Evolutionary conservation across 2,113 vertebrate genomes (phyloP).

Genomic region (Ciconia maguari): DNA sequence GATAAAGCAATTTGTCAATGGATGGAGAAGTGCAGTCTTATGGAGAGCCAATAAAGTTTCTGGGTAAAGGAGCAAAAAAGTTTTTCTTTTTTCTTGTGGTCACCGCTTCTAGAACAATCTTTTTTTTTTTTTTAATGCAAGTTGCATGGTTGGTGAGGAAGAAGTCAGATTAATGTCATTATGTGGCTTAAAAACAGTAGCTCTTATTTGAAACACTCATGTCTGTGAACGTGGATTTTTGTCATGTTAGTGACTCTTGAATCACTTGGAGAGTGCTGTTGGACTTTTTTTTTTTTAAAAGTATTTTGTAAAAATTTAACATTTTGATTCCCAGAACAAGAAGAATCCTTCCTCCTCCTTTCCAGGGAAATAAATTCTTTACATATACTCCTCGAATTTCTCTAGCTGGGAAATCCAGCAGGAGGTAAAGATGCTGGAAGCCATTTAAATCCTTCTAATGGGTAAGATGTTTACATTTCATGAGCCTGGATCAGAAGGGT

Average conservation of each 20-base stretch:
- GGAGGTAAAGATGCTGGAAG: slow-evolving; percentile 23
- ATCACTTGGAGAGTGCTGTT: neutral
- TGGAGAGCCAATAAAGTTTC: neutral
- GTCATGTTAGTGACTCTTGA: neutral
- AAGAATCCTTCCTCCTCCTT: neutral
- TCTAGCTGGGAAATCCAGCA: slow-evolving; percentile 4
- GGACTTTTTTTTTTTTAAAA: neutral
- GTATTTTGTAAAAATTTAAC: neutral
- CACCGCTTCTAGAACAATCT: neutral
- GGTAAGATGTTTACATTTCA: neutral
- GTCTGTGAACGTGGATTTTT: neutral
- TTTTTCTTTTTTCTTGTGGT: neutral
- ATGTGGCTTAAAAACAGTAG: neutral
- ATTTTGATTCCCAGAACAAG: neutral
- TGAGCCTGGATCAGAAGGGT: neutral
- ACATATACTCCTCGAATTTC: neutral
- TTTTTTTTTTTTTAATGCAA: neutral
- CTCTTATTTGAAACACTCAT: neutral
- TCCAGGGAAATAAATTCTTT: neutral
- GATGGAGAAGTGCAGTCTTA: neutral
- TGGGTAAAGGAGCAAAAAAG: neutral
- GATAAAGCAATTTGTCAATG: neutral
- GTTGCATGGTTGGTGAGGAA: neutral
- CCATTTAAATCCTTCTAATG: neutral
- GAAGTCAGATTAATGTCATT: neutral